phyloP scores from a whole-genome alignment of 2,113 vertebrate genomes.

The Blennius ocellaris region DNA sequence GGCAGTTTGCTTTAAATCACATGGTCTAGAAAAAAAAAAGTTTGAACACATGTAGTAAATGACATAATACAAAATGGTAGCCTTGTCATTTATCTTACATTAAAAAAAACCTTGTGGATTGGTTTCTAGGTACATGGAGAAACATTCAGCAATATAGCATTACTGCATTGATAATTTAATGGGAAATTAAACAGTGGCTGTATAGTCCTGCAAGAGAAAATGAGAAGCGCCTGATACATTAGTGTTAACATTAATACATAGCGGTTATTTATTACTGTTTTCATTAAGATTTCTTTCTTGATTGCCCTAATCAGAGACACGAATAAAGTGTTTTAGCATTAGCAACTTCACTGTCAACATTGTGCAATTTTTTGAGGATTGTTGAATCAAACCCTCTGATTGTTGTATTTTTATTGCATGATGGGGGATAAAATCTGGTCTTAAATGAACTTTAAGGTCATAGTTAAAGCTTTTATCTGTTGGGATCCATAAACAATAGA shows the following conservation, averaged over 20 bases:
- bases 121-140: background rate
- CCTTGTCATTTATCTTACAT: conserved; percentile 23
- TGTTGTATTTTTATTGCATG: too few species aligned
- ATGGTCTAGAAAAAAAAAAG: background rate
- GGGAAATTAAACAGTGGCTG: conserved; percentile 16
- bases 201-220: conserved; percentile 15
- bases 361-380: too few species aligned
- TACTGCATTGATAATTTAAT: conserved; percentile 21
- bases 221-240: background rate
- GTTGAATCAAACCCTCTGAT: too few species aligned
- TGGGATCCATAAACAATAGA: too few species aligned
- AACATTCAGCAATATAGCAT: conserved; percentile 10
- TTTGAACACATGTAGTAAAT: conserved; percentile 17
- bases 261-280: background rate
- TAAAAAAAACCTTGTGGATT: conserved; percentile 17
- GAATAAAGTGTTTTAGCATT: too few species aligned
- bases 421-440: too few species aligned
- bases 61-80: conserved; percentile 23
- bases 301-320: too few species aligned
- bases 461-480: too few species aligned
- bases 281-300: too few species aligned
- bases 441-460: too few species aligned
- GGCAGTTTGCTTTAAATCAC: conserved; percentile 35
- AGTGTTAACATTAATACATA: background rate
- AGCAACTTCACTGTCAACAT: too few species aligned